These are phyloP conservation scores for Hydractinia echinata DNA, from an alignment of 30 jellyfish, hydroid and myxozoan species.

Conservation along the genomic window DNA sequence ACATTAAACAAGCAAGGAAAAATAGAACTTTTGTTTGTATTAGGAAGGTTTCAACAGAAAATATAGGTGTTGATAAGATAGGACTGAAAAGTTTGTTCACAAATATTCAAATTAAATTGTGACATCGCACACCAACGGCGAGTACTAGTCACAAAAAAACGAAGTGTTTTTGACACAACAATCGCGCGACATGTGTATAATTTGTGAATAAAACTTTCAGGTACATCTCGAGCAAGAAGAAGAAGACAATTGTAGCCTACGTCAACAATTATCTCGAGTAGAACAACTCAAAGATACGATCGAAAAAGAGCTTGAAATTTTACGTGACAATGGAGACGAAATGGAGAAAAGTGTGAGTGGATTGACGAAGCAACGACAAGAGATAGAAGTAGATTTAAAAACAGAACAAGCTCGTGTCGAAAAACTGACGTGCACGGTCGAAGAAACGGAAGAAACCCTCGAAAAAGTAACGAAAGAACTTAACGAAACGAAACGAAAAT, in stretches of 20 bases:
- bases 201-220: neutral
- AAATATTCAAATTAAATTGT: no score
- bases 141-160: no score
- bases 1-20: no score
- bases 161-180: no score
- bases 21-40: no score
- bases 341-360: constrained; percentile 48
- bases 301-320: constrained; percentile 46
- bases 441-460: constrained; percentile 67
- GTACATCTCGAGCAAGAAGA: constrained; percentile 70
- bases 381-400: constrained; percentile 37
- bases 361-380: constrained; percentile 55
- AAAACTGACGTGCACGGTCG: constrained; percentile 60
- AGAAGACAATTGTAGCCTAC: constrained; percentile 62
- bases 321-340: constrained; percentile 52
- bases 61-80: no score
- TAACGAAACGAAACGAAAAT: constrained; percentile 41
- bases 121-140: no score
- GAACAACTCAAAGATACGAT: constrained; percentile 48
- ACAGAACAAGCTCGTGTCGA: constrained; percentile 45
- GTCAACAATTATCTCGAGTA: constrained; percentile 40
- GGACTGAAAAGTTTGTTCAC: no score
- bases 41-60: no score
- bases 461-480: constrained; percentile 49
- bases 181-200: no score